phyloP scores from a whole-genome alignment of 1,140 invertebrate species.

The Pseudomyrmex gracilis region DNA sequence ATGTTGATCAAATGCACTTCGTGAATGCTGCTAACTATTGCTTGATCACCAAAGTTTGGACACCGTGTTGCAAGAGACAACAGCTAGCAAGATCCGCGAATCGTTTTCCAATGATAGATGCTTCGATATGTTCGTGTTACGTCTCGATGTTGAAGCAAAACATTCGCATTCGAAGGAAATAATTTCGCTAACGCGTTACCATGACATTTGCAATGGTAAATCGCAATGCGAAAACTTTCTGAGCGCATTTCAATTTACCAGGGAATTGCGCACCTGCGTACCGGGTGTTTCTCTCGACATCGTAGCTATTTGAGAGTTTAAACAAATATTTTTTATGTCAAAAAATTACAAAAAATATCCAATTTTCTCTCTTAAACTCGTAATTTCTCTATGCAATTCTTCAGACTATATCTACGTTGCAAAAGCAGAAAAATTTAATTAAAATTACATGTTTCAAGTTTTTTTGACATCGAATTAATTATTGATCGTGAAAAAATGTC shows the following conservation, averaged over 20 bases:
- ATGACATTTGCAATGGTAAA: conserved; percentile 10
- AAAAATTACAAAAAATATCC: no score
- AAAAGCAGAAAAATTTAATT: no score
- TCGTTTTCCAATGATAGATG: conserved; percentile 1
- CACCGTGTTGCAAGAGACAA: not conserved
- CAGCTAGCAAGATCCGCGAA: conserved; percentile 12
- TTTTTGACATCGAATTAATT: no score
- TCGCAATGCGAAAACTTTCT: not conserved
- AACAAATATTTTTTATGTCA: no score
- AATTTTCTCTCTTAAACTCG: no score
- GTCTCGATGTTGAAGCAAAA: conserved; percentile 17
- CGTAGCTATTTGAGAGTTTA: no score
- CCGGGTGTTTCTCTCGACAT: no score
- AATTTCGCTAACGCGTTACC: conserved; percentile 16
- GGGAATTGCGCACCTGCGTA: no score
- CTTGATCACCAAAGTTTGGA: not conserved
- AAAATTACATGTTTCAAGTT: no score
- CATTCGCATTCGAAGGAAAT: conserved; percentile 12
- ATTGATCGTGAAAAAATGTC: no score
- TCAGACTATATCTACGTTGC: no score
- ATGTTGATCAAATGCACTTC: conserved; percentile 31
- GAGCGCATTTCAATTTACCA: not conserved
- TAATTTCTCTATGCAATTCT: no score
- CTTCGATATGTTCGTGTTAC: conserved; percentile 11
- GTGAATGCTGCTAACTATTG: not conserved